These are phyloP conservation scores for Catonia carolina DNA, from an alignment of 2,888 invertebrate species.

Conservation along the genomic window DNA sequence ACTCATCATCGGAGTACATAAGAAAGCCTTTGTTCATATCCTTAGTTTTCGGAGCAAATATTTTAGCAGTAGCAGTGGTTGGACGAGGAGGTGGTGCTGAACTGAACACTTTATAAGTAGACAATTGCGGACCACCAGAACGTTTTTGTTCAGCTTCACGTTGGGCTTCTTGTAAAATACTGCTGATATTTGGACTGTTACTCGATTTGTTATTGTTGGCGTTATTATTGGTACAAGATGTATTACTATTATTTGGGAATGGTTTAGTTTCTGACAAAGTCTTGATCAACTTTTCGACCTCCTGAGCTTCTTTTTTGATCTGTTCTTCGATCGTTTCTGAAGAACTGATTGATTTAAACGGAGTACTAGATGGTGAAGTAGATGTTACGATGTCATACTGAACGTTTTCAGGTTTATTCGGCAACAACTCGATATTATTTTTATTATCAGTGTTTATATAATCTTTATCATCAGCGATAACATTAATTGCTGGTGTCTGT, in stretches of 20 bases:
- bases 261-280: slow-evolving; percentile 3
- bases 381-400: no score
- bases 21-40: slow-evolving; percentile 93
- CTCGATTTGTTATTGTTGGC: no score
- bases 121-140: slow-evolving; percentile 36
- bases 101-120: slow-evolving; percentile 26
- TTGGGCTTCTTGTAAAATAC: no score
- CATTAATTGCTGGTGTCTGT: no score
- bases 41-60: slow-evolving; percentile 75
- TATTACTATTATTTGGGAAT: not conserved
- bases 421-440: no score
- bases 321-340: not conserved
- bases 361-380: no score
- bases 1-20: slow-evolving; percentile 77
- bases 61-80: slow-evolving; percentile 63
- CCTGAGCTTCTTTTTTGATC: not conserved
- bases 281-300: not conserved
- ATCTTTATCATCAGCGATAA: no score
- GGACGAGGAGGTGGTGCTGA: slow-evolving; percentile 42
- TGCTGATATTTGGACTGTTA: no score
- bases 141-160: slow-evolving; percentile 9
- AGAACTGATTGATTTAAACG: not conserved
- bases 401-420: no score
- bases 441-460: no score
- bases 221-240: no score